Base-by-base conservation (phyloP, 2,113 vertebrate genomes). In the Apistogramma diplotaenia region DNA sequence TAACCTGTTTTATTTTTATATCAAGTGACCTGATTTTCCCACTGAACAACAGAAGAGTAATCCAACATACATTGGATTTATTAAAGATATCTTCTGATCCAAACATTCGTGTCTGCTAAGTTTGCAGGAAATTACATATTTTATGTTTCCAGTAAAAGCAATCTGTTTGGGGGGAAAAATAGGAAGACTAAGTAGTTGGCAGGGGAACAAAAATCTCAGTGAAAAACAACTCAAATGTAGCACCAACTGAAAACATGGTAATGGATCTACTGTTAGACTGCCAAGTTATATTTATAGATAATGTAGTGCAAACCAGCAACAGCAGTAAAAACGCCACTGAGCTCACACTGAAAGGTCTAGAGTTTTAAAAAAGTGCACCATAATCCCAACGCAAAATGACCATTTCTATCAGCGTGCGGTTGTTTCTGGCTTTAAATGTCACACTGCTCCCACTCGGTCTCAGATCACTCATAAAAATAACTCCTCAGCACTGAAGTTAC, bases 101-200 rank as follows among this genome's bases (percentile, higher is more conserved):
- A 73, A 57, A 57, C 33, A 5, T 35, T 33, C 4, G 27, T 58
- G 33, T 77, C n/a, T 58, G 62, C 37, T 46, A 8, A 12, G 31
- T 73, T 33, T 55, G 35, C 1, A 70, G 40, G 25, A 70, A 49
- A 70, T 70, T 29, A 16, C 2, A 31, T n/a, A 16, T 62, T 37
- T 73, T 76, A 67, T 62, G 74, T 62, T 78, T 78, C 67, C 79
- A 77, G 40, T 53, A 74, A 85, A 65, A 23, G 62, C n/a, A 60
- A 29, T 43, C 54, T 43, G 53, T 85, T 78, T 35, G 31, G 9
- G 25, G 3, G 31, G 31, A 31, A 35, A 56, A 56, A 81, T 54
- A 6, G 37, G 55, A 59, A 29, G 10, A 59, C 37, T 23, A 53
- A 37, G 59, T 49, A 43, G 6, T 33, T 62, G 79, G 78, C 31